These are phyloP conservation scores for Meda fulgida DNA, from an alignment of 2,797 vertebrate genomes.

Conservation along the genomic window DNA sequence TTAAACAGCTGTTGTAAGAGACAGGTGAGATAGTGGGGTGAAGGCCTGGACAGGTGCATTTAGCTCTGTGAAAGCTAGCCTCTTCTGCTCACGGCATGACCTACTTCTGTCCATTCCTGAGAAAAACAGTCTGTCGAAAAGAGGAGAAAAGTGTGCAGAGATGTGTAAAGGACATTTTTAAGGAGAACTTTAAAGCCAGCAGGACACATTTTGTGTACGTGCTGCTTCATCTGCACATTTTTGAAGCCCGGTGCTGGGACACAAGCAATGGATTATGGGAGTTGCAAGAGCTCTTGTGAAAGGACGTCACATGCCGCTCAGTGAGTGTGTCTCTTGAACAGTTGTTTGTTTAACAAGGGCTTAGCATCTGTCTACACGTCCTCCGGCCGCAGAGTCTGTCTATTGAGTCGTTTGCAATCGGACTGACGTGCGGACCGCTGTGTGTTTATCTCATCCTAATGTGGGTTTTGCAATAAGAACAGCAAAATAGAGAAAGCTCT, in stretches of 20 bases:
- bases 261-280: conserved; percentile 39
- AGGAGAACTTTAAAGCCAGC: not conserved
- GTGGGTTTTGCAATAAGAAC: conserved; percentile 17
- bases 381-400: not conserved
- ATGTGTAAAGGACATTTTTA: not conserved
- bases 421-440: conserved; percentile 8
- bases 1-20: conserved; percentile 29
- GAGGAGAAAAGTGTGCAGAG: conserved; percentile 1
- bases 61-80: conserved; percentile 20
- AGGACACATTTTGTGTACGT: conserved; percentile 21
- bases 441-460: conserved; percentile 30
- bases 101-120: conserved; percentile 37
- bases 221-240: conserved; percentile 28
- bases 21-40: conserved; percentile 23
- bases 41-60: conserved; percentile 30
- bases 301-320: conserved; percentile 4
- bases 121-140: conserved; percentile 13
- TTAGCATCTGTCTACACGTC: conserved; percentile 30
- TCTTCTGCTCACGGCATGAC: conserved; percentile 33
- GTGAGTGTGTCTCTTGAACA: conserved; percentile 36
- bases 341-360: conserved; percentile 44
- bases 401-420: conserved; percentile 23
- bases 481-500: not conserved
- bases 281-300: not conserved
- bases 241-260: conserved; percentile 21